Base-by-base conservation (phyloP, 1,140 invertebrate species). In the Tetragonula clypearis region DNA sequence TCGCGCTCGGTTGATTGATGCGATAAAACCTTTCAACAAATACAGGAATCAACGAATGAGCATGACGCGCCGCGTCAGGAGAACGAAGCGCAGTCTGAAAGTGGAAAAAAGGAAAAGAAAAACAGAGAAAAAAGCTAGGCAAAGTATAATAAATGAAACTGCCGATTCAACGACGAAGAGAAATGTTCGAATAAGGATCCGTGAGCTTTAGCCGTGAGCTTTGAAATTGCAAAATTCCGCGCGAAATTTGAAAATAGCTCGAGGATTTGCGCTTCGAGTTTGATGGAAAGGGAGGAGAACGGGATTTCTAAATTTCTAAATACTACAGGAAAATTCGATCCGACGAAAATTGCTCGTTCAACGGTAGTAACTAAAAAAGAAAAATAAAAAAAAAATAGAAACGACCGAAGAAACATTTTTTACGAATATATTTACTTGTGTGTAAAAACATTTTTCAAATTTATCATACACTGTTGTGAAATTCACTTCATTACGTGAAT, bases 301-400 rank as follows among this genome's bases (percentile, higher is more conserved):
- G 41, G 41, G 6, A 49, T 8, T 49, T 49, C 6, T 0, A 9
- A 49, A 49, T 49, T 49, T 49, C 41, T 49, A 49, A 49, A 49
- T 49, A 49, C 8, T 8, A 8, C 41, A 8, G 41, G 8, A 49
- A 49, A 49, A 8, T 49, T 49, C 41, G 0, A 49, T 49, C 41
- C 41, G 41, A 49, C 41, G 41, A 49, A 49, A 49, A 49, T 9
- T 49, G 41, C 41, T 49, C 41, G 41, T 49, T 8, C 41, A 0
- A 49, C 41, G 6, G 41, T 49, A 49, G 35, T 35, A 35, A 35
- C 2, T 35, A 35, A 35, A 79, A 68, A 62, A 41, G 11, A 79
- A 55, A 77, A 73, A 69, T 21, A 9, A 79, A 60, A 71, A 60
- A 71, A 69, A 72, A n/a, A 30, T 9, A 26, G 69, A 65, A 53